Evolutionary conservation across 2,113 vertebrate genomes (phyloP), one percentile per base, ranked within the genome.

Genomic region (Diphyllodes magnificus): DNA sequence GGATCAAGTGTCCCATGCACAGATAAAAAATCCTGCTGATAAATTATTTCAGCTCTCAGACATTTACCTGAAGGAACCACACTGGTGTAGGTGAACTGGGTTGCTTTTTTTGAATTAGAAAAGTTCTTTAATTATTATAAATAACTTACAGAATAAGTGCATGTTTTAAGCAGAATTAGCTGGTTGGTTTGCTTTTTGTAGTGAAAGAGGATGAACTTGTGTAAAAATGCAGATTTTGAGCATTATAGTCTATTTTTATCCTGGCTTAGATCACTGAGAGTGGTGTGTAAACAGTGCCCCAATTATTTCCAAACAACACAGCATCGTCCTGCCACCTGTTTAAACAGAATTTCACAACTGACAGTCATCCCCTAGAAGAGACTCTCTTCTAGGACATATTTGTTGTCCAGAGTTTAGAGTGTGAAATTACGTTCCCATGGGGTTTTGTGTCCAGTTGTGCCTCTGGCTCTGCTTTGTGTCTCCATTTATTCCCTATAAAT

Each of bases 391-490:
- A 90, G 86, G 49, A 17, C 39, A 19, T 63, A 73, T 69, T 93
- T 88, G 79, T 83, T 92, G 61, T 78, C 92, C 77, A 72, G 56
- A 96, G 91, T 93, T 95, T 91, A 51, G 92, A 93, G 80, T 95
- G 80, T 90, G 82, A 88, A 93, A 96, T 86, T 50, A 51, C 0
- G 7, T 75, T 64, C 90, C 79, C 3, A 0, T 30, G 82, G 93
- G 93, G 60, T 60, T 94, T 95, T 86, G 56, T 88, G 90, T 94
- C 94, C 93, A 90, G 82, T 96, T 92, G 72, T 88, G 92, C 79
- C 76, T 78, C 90, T 88, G 88, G 71, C 90, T 95, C 49, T 94
- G 59, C 77, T 83, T 59, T 90, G 56, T 23, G 1, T 73, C 79
- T 92, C 64, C 25, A 50, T 84, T 93, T 94, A 83, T 70, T 75